Percentiles rank a stretch among this genome's conserved stretches.
Conservation (phyloP, 2,113 vertebrate genomes). For the Dromiciops gliroides region DNA sequence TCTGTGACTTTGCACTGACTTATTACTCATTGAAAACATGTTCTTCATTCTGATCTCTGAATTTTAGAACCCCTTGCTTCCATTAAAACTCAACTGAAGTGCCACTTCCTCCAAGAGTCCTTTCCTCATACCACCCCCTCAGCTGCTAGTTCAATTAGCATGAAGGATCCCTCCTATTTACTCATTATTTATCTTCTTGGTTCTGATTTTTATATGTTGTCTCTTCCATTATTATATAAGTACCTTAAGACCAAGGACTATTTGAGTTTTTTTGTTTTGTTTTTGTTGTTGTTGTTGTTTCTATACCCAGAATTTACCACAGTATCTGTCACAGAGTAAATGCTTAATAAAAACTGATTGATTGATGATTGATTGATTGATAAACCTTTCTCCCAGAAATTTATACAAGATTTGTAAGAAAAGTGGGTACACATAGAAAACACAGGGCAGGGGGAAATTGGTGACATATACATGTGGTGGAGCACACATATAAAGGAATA, state of each 20-base stretch:
- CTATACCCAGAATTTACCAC: neutral
- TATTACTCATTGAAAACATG: neutral
- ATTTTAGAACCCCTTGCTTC: neutral
- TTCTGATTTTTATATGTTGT: neutral
- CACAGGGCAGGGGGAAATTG: neutral
- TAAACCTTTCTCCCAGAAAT: neutral
- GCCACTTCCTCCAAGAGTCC: neutral
- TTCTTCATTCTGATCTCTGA: neutral
- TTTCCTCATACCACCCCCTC: neutral
- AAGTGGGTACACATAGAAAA: neutral
- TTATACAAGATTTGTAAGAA: neutral
- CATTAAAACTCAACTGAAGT: neutral
- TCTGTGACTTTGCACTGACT: neutral
- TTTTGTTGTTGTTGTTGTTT: neutral
- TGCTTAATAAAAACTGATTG: neutral
- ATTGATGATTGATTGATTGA: neutral
- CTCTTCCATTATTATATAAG: neutral
- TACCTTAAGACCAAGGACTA: neutral
- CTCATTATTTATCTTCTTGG: neutral
- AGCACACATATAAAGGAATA: neutral
- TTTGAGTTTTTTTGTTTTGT: neutral
- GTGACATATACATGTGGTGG: neutral
- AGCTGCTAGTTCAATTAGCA: neutral
- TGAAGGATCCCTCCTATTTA: neutral
- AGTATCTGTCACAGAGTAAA: neutral